A percentile compares a stretch with the other conserved stretches of the same genome.
Evolutionary conservation across 2,797 vertebrate genomes (phyloP).

Genomic region (Falco peregrinus): DNA sequence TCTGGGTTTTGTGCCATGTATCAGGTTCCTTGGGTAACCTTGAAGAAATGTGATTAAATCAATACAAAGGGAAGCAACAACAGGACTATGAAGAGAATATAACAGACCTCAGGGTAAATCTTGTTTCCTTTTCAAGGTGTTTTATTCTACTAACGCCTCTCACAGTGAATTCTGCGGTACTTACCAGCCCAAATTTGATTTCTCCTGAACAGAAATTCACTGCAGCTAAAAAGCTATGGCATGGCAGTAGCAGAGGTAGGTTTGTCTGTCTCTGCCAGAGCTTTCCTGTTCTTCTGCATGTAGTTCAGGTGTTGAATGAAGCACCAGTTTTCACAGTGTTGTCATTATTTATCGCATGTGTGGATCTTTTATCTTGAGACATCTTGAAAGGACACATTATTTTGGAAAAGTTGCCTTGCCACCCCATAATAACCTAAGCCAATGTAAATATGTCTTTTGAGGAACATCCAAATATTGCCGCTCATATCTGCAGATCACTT

Average conservation of each 20-base stretch:
- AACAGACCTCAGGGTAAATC: background rate
- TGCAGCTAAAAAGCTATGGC: background rate
- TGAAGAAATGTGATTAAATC: background rate
- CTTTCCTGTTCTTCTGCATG: background rate
- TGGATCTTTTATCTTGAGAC: background rate
- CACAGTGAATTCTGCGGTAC: background rate
- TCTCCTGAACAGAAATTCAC: background rate
- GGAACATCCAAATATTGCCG: background rate
- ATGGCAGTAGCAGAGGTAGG: background rate
- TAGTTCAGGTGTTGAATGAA: background rate
- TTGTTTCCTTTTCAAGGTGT: background rate
- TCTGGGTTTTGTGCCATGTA: background rate
- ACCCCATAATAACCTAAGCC: background rate
- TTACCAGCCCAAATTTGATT: background rate
- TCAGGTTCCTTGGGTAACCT: background rate
- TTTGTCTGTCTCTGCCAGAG: background rate
- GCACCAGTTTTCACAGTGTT: background rate
- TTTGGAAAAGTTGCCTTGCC: background rate
- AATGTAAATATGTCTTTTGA: background rate
- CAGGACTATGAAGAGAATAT: background rate
- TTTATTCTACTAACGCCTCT: background rate
- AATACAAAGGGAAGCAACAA: background rate
- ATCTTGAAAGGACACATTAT: background rate
- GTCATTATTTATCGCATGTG: background rate
- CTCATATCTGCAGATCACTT: background rate